phyloP scores from a whole-genome alignment of 2,113 vertebrate genomes.

The Piprites chloris region DNA sequence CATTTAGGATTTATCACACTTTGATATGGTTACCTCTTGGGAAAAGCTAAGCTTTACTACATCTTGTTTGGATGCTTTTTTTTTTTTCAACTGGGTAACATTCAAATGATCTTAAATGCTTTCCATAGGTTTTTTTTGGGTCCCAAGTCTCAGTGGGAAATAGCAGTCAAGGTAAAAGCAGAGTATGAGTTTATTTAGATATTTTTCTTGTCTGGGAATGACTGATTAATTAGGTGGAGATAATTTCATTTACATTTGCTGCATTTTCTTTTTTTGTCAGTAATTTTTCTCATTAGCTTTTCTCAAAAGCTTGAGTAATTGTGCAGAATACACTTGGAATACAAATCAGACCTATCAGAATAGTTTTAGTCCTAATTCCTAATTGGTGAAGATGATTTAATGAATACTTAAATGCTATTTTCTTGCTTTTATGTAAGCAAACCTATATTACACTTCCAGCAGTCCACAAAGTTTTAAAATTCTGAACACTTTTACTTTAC shows the following conservation, averaged over 20 bases:
- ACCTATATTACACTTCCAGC: neutral
- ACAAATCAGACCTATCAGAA: slow-evolving; percentile 6
- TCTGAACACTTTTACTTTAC: neutral
- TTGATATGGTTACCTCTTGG: neutral
- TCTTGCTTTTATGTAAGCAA: neutral
- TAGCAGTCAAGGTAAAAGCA: neutral
- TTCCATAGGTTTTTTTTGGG: neutral
- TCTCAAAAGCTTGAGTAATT: slow-evolving; percentile 32
- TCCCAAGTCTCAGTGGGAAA: neutral
- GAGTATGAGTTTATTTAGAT: slow-evolving; percentile 28
- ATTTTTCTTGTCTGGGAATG: slow-evolving; percentile 24
- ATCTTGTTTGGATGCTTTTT: neutral
- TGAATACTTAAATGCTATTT: neutral
- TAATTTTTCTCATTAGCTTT: slow-evolving; percentile 44
- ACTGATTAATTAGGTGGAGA: slow-evolving; percentile 54
- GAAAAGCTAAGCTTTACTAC: neutral
- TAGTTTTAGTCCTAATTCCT: neutral
- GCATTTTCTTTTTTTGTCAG: slow-evolving; percentile 28
- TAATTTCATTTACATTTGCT: slow-evolving; percentile 46
- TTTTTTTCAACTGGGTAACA: neutral
- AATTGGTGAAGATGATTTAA: slow-evolving; percentile 11
- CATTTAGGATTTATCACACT: neutral
- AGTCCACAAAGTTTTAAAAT: neutral
- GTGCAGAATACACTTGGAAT: slow-evolving; percentile 6
- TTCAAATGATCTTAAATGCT: neutral